Percentiles rank a stretch among this genome's conserved stretches.
Conservation (phyloP, 2,888 invertebrate genomes). For the Noctua fimbriata region DNA sequence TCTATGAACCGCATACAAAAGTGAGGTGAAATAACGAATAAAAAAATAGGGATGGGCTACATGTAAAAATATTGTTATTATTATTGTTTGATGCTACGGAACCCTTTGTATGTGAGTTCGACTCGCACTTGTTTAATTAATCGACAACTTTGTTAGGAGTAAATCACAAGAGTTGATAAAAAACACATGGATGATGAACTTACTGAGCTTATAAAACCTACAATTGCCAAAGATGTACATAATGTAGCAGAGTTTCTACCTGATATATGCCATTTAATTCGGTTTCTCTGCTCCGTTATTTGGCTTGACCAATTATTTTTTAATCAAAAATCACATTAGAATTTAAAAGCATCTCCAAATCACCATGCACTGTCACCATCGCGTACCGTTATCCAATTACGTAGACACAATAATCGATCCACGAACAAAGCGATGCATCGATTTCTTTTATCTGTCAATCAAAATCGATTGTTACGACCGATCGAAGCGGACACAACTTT, state of each 20-base stretch:
- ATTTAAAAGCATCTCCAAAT: constrained; percentile 51
- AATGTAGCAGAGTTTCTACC: not conserved
- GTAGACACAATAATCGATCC: constrained; percentile 81
- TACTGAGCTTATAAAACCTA: not conserved
- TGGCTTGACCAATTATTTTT: constrained; percentile 23
- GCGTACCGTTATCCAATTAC: constrained; percentile 80
- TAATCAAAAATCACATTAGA: constrained; percentile 19
- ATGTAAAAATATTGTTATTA: not conserved
- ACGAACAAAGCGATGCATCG: constrained; percentile 81
- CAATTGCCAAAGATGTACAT: not conserved
- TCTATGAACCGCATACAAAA: too few species aligned
- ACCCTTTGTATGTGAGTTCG: not conserved
- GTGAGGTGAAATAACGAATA: too few species aligned
- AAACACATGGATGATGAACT: not conserved
- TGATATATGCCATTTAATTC: not conserved
- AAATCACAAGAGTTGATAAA: not conserved
- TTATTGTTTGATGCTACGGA: not conserved
- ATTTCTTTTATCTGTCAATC: constrained; percentile 87
- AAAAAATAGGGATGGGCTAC: too few species aligned
- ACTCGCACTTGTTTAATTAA: not conserved
- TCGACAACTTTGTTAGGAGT: not conserved
- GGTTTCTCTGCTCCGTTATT: not conserved
- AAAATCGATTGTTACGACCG: constrained; percentile 83
- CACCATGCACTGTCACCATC: constrained; percentile 62
- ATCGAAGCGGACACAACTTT: constrained; percentile 67